These are phyloP conservation scores for Thymelicus lineola DNA, from an alignment of 2,888 invertebrate genomes.

Conservation along the genomic window DNA sequence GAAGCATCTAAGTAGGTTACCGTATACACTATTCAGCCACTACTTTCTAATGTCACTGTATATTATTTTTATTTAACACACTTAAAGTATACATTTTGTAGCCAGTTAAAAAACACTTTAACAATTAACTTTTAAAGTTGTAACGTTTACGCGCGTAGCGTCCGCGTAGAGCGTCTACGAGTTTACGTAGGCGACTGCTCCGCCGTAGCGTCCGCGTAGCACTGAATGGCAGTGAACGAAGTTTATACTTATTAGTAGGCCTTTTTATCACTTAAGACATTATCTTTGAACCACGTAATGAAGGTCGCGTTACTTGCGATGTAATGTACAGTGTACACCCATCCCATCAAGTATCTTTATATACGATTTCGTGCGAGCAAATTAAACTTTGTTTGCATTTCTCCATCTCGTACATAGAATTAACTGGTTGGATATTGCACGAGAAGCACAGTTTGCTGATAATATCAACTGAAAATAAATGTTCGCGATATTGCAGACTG, in stretches of 20 bases:
- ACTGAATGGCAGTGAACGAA: constrained; percentile 48
- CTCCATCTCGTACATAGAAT: background rate
- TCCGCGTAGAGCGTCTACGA: constrained; percentile 24
- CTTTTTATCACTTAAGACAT: constrained; percentile 58
- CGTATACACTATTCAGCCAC: constrained; percentile 35
- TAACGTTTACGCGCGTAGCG: constrained; percentile 27
- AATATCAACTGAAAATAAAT: constrained; percentile 9
- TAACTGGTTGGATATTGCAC: constrained; percentile 18
- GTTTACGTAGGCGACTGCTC: constrained; percentile 61
- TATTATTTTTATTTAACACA: background rate
- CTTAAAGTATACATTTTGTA: constrained; percentile 9
- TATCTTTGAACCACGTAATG: constrained; percentile 56
- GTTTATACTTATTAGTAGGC: constrained; percentile 53
- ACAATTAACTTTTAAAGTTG: constrained; percentile 34
- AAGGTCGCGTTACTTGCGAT: constrained; percentile 53
- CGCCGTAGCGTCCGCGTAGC: constrained; percentile 44
- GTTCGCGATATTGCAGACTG: background rate
- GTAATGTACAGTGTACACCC: constrained; percentile 48
- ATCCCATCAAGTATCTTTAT: background rate
- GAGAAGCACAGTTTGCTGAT: constrained; percentile 12
- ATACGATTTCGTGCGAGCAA: background rate
- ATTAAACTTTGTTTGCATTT: constrained; percentile 6
- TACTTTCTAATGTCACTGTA: constrained; percentile 23
- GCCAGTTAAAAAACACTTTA: constrained; percentile 18
- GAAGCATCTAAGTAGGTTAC: constrained; percentile 37